These are phyloP conservation scores for Phthorimaea operculella DNA, from an alignment of 1,140 invertebrate genomes.

Conservation along the genomic window DNA sequence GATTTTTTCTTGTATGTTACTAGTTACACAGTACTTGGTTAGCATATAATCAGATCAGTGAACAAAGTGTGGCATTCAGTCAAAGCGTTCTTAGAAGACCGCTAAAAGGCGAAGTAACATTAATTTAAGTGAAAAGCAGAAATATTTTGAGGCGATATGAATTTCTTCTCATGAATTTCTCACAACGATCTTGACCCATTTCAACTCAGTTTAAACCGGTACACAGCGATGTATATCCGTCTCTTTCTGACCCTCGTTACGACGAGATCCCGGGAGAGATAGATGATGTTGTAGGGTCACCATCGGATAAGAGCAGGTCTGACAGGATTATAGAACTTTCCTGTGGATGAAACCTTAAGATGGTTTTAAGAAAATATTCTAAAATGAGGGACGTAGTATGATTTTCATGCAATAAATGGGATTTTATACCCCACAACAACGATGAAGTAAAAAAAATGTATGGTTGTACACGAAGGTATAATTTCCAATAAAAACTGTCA, in stretches of 20 bases:
- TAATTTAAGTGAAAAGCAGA: neutral
- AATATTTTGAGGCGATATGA: constrained; percentile 2
- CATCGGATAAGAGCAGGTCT: neutral
- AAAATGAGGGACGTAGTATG: too few relatives aligned
- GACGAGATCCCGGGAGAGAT: constrained; percentile 20
- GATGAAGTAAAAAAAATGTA: too few relatives aligned
- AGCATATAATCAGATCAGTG: too few relatives aligned
- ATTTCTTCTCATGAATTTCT: constrained; percentile 8
- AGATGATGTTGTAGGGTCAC: constrained; percentile 3
- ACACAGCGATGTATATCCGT: constrained; percentile 12
- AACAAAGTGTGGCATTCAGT: too few relatives aligned
- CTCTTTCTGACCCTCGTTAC: constrained; percentile 20
- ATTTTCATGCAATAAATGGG: too few relatives aligned
- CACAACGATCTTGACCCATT: constrained; percentile 4
- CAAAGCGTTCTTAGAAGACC: neutral
- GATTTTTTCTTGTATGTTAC: too few relatives aligned
- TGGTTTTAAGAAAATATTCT: too few relatives aligned
- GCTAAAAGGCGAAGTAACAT: neutral
- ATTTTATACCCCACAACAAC: too few relatives aligned
- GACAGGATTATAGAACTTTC: neutral
- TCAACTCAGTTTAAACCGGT: neutral
- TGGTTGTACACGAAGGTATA: too few relatives aligned
- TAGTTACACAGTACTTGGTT: too few relatives aligned
- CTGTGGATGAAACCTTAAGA: neutral
- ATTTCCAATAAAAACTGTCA: too few relatives aligned